Evolutionary conservation across 2,888 invertebrate species (phyloP), one percentile per base, ranked within the genome.

Genomic region (Ecliptopera silaceata): DNA sequence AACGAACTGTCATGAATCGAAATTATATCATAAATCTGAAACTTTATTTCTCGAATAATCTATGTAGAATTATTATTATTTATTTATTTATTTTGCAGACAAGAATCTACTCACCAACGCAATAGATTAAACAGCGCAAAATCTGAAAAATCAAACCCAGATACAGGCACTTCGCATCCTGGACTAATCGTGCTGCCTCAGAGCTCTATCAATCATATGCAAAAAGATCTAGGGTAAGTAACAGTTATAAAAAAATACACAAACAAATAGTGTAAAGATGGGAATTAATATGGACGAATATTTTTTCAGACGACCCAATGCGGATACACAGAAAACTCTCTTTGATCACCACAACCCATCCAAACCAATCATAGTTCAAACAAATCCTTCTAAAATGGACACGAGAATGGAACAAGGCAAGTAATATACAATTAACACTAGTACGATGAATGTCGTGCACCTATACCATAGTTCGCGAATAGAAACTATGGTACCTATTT

Each of bases 321-420:
- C 67, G 15, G 88, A 89, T 52, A 81, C 74, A 17, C 88, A 87
- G 55, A 91, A 88, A 75, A 84, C 81, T 20, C 75, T 91, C 34
- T 91, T 78, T 66, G 88, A 90, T 61, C 86, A 87, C 65, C 88
- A 92, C 34, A 91, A 90, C 75, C 92, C 92, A 65, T 93, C 93
- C 57, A 95, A 94, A 84, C 95, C 95, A 15, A 96, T 96, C 62
- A 92, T 95, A 65, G 93, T 95, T 57, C 93, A 93, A 70, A 86
- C 87, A 54, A 85, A 80, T 75, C 81, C 86, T 45, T 76, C 79
- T 41, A 88, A 88, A 80, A 70, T 79, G 34, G 88, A 89, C 61
- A 72, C 77, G 55, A 80, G 90, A 71, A 79, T 89, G 83, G 90
- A 90, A 65, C 74, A 87, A 77, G 86, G 91, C 89, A 76, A 77